Base-by-base conservation (phyloP, 2,113 vertebrate genomes). In the Synodontis membranacea region DNA sequence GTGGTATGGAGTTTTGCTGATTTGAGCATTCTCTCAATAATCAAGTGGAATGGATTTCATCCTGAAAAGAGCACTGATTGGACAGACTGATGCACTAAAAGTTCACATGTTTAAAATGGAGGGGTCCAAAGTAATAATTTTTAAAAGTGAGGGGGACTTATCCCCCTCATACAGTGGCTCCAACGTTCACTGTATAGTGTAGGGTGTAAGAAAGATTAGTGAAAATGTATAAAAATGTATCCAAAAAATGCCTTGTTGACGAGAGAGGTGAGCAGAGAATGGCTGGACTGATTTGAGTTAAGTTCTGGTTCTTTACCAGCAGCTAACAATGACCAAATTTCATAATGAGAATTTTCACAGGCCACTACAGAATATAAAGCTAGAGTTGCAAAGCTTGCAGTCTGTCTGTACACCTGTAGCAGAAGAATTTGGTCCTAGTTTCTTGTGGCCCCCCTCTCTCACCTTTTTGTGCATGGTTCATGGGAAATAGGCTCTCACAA, bases 401-500 rank as follows among this genome's bases (percentile, higher is more conserved):
- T 76, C n/a, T 28, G 48, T 21, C 39, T 64, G 17, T 81, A 17
- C 72, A 80, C 52, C 44, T 21, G 84, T 80, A 52, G 83, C 60
- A 72, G 81, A 66, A 66, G 81, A 83, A 70, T 50, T 72, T 66
- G 58, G 23, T 50, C 83, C 84, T 66, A 60, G 80, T 81, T 72
- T 89, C 75, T 88, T 50, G 68, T 78, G 54, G 17, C 50, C 64
- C 72, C 76, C 66, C 28, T 60, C 76, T 66, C 86, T 85, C 84
- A 85, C 83, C 78, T 85, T 85, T 85, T 88, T 86, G 76, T 84
- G 76, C 82, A 86, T 86, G 68, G 84, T 90, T 90, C 89, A 86
- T 90, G 86, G 84, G 84, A 89, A 89, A 89, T 70, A 82, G 79
- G 58, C 82, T 86, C 50, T 50, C 82, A 90, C 89, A 88, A 90